Conservation (phyloP, 2,113 vertebrate species). For the Syrmaticus mikado region DNA sequence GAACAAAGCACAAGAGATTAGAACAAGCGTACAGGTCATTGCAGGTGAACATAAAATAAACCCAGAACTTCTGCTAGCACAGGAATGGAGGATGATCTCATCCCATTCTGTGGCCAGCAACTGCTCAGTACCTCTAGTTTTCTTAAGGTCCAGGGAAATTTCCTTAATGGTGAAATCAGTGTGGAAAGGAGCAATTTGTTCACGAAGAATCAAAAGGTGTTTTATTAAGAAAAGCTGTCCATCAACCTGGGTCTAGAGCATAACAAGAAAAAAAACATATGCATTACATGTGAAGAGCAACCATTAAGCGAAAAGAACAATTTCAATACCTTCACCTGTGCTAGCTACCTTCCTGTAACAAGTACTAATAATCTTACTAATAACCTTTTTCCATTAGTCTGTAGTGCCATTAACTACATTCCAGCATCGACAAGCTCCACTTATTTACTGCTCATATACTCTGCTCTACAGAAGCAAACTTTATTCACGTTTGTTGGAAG, state of each 20-base stretch:
- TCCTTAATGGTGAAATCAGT: slow-evolving; percentile 99
- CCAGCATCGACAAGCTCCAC: neutral
- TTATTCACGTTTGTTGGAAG: neutral
- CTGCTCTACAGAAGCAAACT: neutral
- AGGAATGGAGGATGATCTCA: slow-evolving; percentile 42
- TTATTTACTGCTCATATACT: neutral
- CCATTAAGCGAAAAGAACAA: neutral
- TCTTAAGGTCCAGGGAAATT: slow-evolving; percentile 99
- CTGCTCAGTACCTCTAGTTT: slow-evolving; percentile 92
- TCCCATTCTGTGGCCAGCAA: slow-evolving; percentile 72
- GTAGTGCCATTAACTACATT: neutral
- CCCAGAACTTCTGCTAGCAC: slow-evolving; percentile 68
- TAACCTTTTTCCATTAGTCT: neutral
- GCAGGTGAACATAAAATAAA: slow-evolving; percentile 86
- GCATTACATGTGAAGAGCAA: neutral
- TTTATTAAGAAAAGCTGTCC: slow-evolving; percentile 99
- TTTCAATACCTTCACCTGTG: neutral
- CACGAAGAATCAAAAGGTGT: slow-evolving; percentile 97
- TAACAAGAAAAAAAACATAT: slow-evolving; percentile 73
- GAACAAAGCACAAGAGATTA: slow-evolving; percentile 52
- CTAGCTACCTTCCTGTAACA: neutral
- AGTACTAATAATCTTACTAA: neutral
- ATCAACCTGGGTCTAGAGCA: slow-evolving; percentile 90
- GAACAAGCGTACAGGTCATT: slow-evolving; percentile 68
- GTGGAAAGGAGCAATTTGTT: slow-evolving; percentile 99